Conservation (phyloP, 2,797 vertebrate species). For the Gadopsis bispinosus region DNA sequence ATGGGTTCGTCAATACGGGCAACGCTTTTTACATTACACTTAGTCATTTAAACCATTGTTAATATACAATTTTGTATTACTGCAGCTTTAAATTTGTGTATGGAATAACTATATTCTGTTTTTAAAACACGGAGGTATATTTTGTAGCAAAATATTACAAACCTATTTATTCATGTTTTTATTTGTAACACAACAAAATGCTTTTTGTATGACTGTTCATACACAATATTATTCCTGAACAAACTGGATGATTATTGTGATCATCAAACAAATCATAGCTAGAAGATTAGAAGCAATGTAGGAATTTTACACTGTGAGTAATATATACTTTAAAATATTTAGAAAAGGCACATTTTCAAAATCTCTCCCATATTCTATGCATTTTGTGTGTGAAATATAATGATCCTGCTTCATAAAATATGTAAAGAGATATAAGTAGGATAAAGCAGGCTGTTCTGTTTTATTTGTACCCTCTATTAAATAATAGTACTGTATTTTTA, state of each 20-base stretch:
- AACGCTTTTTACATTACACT: background rate
- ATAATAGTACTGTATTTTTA: background rate
- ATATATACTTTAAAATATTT: background rate
- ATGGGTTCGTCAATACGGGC: background rate
- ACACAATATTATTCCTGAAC: background rate
- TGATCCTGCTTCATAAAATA: background rate
- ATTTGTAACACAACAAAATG: background rate
- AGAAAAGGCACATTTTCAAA: background rate
- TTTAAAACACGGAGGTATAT: too few relatives aligned
- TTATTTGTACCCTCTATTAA: background rate
- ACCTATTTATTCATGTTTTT: background rate
- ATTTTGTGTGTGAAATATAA: background rate
- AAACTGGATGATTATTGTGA: background rate
- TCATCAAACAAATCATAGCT: background rate
- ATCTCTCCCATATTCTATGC: background rate
- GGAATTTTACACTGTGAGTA: background rate
- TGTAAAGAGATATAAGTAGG: constrained; percentile 1
- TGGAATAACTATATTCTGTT: background rate
- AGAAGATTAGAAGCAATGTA: background rate
- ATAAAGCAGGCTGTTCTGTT: background rate
- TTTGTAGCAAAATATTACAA: too few relatives aligned
- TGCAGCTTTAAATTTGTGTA: background rate
- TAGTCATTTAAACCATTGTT: background rate
- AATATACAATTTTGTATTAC: too few relatives aligned
- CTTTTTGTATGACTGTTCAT: background rate